These are phyloP conservation scores for Drosophila cognata DNA, from an alignment of 2,888 invertebrate species.

Conservation along the genomic window DNA sequence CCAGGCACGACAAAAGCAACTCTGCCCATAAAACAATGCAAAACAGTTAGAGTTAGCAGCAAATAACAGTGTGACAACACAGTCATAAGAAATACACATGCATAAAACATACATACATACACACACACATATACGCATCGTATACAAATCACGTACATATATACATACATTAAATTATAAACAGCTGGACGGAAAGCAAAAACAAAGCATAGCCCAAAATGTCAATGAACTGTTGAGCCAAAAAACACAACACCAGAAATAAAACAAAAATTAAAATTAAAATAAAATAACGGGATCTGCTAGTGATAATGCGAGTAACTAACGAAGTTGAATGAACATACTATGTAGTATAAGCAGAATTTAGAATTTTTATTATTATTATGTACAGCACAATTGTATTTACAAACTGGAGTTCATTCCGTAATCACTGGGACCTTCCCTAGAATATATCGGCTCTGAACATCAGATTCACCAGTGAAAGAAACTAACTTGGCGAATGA, in stretches of 20 bases:
- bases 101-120: slow-evolving; percentile 8
- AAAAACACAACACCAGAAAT: slow-evolving; percentile 42
- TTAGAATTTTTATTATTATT: background rate
- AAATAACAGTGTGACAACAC: slow-evolving; percentile 56
- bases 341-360: background rate
- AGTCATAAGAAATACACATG: slow-evolving; percentile 18
- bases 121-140: slow-evolving; percentile 12
- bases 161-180: slow-evolving; percentile 58
- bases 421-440: background rate
- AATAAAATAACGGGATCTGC: slow-evolving; percentile 4
- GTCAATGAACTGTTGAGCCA: slow-evolving; percentile 74
- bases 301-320: slow-evolving; percentile 10
- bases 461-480: background rate
- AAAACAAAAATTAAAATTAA: slow-evolving; percentile 4
- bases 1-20: slow-evolving; percentile 58
- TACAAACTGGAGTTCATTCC: background rate
- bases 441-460: background rate
- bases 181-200: slow-evolving; percentile 47
- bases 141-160: slow-evolving; percentile 2
- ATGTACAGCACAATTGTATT: background rate
- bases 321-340: background rate
- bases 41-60: slow-evolving; percentile 74
- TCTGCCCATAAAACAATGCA: slow-evolving; percentile 80
- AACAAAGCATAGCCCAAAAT: slow-evolving; percentile 35
- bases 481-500: background rate